phyloP scores from a whole-genome alignment of 92 coral and sea anemone genomes.

The Blastomussa wellsi region DNA sequence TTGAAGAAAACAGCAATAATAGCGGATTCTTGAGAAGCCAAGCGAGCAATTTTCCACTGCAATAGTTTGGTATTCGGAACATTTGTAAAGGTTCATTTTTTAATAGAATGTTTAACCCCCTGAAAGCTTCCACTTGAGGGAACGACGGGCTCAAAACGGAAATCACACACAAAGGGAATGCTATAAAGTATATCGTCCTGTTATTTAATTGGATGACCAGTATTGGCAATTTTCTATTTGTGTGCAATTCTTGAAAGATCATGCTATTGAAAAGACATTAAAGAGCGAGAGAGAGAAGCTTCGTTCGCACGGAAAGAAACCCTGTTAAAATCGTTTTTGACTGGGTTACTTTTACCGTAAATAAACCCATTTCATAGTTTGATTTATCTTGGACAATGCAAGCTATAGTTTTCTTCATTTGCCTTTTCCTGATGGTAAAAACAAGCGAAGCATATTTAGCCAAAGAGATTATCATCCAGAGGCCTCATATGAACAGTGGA shows the following conservation, averaged over 20 bases:
- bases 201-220: constrained; percentile 19
- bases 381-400: background rate
- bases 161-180: constrained; percentile 3
- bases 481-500: background rate
- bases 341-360: background rate
- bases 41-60: background rate
- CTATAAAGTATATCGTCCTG: background rate
- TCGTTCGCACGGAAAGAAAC: background rate
- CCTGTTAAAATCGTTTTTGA: background rate
- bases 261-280: background rate
- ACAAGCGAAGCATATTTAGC: background rate
- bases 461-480: background rate
- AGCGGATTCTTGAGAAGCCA: background rate
- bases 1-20: background rate
- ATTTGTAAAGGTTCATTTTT: background rate
- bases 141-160: background rate
- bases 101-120: background rate
- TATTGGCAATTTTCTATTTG: constrained; percentile 6
- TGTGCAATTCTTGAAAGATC: background rate
- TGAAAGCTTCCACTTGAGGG: background rate
- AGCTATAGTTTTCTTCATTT: background rate
- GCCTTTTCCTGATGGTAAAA: constrained; percentile 4
- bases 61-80: background rate
- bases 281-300: background rate
- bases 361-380: background rate